Evolutionary conservation across 1,140 invertebrate genomes (phyloP).

Genomic region (Drosophila ogumai): DNA sequence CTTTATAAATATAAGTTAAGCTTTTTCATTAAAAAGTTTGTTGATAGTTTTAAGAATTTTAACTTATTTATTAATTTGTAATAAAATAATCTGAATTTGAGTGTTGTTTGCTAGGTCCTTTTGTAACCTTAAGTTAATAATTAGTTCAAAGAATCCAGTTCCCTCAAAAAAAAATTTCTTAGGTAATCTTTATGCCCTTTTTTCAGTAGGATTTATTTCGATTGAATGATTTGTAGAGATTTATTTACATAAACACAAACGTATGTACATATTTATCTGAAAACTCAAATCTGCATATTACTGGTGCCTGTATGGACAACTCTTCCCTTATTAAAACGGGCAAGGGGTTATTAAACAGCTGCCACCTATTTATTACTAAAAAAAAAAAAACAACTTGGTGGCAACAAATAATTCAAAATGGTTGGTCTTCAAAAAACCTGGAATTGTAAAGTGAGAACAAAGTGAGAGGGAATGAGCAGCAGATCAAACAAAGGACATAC

Average conservation of each 20-base stretch:
- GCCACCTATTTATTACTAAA: constrained; percentile 68
- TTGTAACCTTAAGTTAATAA: no score
- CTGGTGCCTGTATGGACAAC: constrained; percentile 12
- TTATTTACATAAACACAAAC: background rate
- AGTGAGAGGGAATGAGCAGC: constrained; percentile 58
- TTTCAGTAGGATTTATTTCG: constrained; percentile 30
- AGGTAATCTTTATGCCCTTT: background rate
- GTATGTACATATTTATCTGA: constrained; percentile 2
- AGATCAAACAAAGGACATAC: constrained; percentile 42
- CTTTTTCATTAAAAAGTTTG: no score
- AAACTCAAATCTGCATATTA: constrained; percentile 30
- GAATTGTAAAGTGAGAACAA: constrained; percentile 65
- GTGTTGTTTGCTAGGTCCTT: no score
- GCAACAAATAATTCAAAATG: constrained; percentile 73
- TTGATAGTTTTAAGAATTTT: no score
- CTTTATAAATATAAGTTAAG: no score
- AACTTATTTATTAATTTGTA: no score
- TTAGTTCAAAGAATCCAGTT: no score
- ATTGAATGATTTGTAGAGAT: constrained; percentile 20
- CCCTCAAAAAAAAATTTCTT: no score
- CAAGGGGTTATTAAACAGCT: constrained; percentile 56
- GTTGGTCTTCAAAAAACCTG: constrained; percentile 48
- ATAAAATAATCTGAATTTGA: no score
- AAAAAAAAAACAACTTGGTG: constrained; percentile 22
- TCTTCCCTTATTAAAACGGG: background rate